Base-by-base conservation (phyloP, 2,888 invertebrate species). In the Hemithea aestivaria region DNA sequence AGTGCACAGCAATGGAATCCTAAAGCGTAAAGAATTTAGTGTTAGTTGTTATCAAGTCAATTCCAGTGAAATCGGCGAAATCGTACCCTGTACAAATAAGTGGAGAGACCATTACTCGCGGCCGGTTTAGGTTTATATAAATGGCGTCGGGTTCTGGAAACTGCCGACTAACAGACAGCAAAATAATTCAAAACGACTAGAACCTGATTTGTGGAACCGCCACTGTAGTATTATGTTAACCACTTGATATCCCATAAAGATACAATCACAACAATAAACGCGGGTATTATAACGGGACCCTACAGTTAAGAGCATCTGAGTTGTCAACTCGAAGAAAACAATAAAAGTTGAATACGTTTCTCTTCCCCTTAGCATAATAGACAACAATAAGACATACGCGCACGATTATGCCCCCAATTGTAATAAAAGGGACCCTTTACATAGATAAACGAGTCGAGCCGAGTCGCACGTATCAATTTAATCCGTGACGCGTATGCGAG, bases 401-500 rank as follows among this genome's bases (percentile, higher is more conserved):
- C 61, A 59, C 70, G 77, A 79, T 79, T 81, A 78, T 72, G 67
- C 66, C 69, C 71, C 73, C 73, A 66, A 64, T 73, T 74, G 63
- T 75, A 79, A 79, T 78, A 82, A 79, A 80, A 75, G 75, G 75
- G 75, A 76, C 74, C 76, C 76, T 81, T 79, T 74, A 79, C 73
- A 73, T 70, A 71, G 71, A 81, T 81, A 78, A 84, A 77, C 72
- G 75, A 75, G 75, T 73, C 67, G 71, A 74, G 70, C 63, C 61
- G 66, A 76, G 71, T 73, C 69, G 67, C 78, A 78, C 78, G 74
- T 79, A 81, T 84, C 77, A 83, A 80, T 83, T 80, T 85, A 82
- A 82, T 80, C 78, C 76, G 61, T 54, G 56, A 62, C 63, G 69
- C 66, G 69, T 66, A 73, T 66, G 67, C 73, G 70, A 70, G 73